Conservation (phyloP, 1,140 invertebrate genomes). For the Anastatus disparis region DNA sequence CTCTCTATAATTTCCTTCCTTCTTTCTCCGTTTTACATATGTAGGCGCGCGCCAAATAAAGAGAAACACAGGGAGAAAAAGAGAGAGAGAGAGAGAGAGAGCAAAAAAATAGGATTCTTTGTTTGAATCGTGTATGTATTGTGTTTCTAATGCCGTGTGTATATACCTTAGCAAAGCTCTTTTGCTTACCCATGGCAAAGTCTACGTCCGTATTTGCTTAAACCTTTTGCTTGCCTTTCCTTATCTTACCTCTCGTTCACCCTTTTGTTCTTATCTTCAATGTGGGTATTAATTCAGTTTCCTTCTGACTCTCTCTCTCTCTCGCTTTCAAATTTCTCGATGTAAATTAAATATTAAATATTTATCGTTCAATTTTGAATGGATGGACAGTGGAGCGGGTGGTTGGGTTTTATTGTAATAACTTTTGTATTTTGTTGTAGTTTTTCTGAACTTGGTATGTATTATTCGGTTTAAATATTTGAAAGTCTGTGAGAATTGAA, state of each 20-base stretch:
- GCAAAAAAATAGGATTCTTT: too few species aligned
- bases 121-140: background rate
- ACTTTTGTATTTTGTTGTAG: background rate
- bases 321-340: too few species aligned
- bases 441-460: background rate
- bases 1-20: too few species aligned
- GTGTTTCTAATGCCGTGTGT: conserved; percentile 8
- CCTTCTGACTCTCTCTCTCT: background rate
- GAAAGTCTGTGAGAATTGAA: background rate
- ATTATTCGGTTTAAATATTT: background rate
- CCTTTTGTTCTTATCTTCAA: conserved; percentile 26
- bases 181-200: background rate
- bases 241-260: conserved; percentile 19
- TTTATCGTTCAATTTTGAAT: too few species aligned
- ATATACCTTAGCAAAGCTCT: background rate
- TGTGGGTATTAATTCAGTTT: conserved; percentile 15
- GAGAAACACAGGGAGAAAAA: too few species aligned
- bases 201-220: conserved; percentile 7
- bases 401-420: conserved; percentile 14
- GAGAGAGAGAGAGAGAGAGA: too few species aligned
- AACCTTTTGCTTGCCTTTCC: conserved; percentile 10
- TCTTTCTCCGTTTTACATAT: too few species aligned
- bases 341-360: conserved; percentile 28
- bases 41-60: too few species aligned
- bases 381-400: too few species aligned